phyloP scores from a whole-genome alignment of 2,888 invertebrate species.

The Dyspetes luteomarginatus region DNA sequence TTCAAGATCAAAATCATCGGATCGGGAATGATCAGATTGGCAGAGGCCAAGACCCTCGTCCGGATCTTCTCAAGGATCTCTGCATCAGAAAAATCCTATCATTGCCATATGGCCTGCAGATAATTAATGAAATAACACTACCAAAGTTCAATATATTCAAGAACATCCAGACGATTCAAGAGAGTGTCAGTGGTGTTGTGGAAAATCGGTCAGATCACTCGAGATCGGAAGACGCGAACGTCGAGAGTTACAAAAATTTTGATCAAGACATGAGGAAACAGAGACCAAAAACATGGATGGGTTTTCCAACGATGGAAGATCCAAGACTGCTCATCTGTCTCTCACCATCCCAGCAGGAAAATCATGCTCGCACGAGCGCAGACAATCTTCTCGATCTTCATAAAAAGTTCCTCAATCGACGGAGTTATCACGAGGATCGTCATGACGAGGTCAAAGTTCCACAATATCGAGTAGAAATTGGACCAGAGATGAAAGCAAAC shows the following conservation, averaged over 20 bases:
- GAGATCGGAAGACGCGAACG: neutral
- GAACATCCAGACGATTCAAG: conserved; percentile 70
- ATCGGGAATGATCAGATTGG: conserved; percentile 44
- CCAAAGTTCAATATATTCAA: conserved; percentile 74
- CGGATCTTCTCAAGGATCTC: conserved; percentile 86
- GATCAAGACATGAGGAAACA: conserved; percentile 68
- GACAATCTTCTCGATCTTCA: conserved; percentile 89
- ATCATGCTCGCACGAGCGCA: conserved; percentile 85
- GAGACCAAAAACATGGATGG: conserved; percentile 85
- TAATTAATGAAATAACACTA: conserved; percentile 80
- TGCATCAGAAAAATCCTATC: conserved; percentile 88
- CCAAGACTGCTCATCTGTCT: conserved; percentile 87
- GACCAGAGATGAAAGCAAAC: conserved; percentile 44
- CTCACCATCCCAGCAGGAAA: conserved; percentile 89
- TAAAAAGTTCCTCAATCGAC: conserved; percentile 88
- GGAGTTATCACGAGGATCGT: conserved; percentile 85
- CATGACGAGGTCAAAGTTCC: conserved; percentile 70
- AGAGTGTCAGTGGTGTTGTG: conserved; percentile 23
- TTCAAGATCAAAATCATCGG: conserved; percentile 68
- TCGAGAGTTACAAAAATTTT: conserved; percentile 5
- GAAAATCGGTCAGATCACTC: conserved; percentile 2
- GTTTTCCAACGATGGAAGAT: conserved; percentile 86
- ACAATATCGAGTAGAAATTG: conserved; percentile 71
- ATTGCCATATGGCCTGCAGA: conserved; percentile 88
- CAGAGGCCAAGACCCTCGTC: conserved; percentile 72